Conservation (phyloP, 1,140 invertebrate species). For the Zophobas morio region DNA sequence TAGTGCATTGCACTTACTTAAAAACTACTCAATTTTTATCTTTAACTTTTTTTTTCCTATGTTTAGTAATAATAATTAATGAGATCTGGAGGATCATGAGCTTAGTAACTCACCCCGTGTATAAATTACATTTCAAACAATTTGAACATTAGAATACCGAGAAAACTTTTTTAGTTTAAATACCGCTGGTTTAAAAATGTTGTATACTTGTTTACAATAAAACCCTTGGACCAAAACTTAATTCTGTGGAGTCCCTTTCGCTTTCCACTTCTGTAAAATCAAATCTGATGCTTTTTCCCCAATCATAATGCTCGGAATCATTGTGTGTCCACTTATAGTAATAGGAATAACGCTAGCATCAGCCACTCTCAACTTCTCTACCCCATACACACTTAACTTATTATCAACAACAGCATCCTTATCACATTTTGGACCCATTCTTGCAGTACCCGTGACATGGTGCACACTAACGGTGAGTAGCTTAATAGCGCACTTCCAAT, state of each 20-base stretch:
- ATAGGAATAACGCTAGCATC: constrained; percentile 84
- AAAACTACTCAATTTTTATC: no score
- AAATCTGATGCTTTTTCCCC: constrained; percentile 88
- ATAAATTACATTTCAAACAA: no score
- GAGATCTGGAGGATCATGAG: no score
- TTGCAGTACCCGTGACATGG: constrained; percentile 78
- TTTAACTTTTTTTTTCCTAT: no score
- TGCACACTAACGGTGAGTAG: constrained; percentile 73
- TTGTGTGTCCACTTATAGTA: constrained; percentile 80
- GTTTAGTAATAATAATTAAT: no score
- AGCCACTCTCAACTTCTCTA: constrained; percentile 77
- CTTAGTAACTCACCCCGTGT: no score
- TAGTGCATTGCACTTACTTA: no score
- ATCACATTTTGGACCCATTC: constrained; percentile 81
- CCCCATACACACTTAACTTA: constrained; percentile 77
- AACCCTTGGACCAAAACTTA: no score
- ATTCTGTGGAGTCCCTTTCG: background rate
- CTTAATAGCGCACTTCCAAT: constrained; percentile 70
- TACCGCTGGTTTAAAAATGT: no score
- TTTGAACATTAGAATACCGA: no score
- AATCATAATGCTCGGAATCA: constrained; percentile 85
- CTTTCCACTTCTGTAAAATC: constrained; percentile 76
- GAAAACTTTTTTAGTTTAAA: no score
- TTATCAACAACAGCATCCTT: constrained; percentile 79
- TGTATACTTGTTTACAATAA: no score